phyloP scores from a whole-genome alignment of 1,140 invertebrate genomes.

The Triops cancriformis region DNA sequence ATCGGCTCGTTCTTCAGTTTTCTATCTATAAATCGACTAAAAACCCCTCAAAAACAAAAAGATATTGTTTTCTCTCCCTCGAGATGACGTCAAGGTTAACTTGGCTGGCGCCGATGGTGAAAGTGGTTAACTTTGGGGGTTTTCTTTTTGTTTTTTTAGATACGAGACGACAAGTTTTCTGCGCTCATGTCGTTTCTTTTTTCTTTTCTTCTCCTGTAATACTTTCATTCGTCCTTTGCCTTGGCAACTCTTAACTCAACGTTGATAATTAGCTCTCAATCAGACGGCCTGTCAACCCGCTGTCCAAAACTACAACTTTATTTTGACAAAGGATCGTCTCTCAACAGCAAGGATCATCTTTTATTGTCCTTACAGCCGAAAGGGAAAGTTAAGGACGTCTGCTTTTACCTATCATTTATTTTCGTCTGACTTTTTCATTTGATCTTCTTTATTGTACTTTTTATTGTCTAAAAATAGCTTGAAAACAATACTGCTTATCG shows the following conservation, averaged over 20 bases:
- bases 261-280: neutral
- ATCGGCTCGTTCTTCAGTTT: too few species aligned
- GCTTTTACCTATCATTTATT: too few species aligned
- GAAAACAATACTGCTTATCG: too few species aligned
- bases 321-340: neutral
- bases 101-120: slow-evolving; percentile 1
- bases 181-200: too few species aligned
- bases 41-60: neutral
- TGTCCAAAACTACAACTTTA: neutral
- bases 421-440: too few species aligned
- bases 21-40: neutral
- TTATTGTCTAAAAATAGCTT: too few species aligned
- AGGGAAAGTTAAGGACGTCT: too few species aligned
- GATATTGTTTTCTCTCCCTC: slow-evolving; percentile 1
- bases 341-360: neutral
- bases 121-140: neutral
- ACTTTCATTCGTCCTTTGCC: neutral
- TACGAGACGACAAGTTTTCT: too few species aligned
- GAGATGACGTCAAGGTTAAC: neutral
- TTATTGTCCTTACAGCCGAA: too few species aligned
- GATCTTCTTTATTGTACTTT: too few species aligned
- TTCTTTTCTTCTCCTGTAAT: neutral
- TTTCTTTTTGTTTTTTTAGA: too few species aligned
- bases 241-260: neutral
- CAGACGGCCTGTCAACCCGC: neutral